Percentiles rank a stretch among this genome's conserved stretches.
Evolutionary conservation across 2,888 invertebrate species (phyloP).

Genomic region (Pediacus dermestoides): DNA sequence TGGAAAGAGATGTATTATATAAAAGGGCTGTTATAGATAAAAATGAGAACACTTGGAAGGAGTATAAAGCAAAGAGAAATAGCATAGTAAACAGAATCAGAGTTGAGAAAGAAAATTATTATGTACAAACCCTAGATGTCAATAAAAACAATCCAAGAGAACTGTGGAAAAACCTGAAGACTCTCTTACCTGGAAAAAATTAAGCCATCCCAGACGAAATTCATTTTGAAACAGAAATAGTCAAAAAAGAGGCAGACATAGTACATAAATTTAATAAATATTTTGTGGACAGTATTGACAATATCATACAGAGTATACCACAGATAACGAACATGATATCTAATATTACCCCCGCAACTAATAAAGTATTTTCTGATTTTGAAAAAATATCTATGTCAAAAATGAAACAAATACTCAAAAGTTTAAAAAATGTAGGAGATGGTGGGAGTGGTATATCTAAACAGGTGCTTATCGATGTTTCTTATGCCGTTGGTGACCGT

Average conservation of each 20-base stretch:
- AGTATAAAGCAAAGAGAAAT: neutral
- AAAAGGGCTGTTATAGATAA: too few species aligned
- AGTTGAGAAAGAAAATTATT: neutral
- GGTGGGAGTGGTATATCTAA: too few species aligned
- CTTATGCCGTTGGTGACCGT: too few species aligned
- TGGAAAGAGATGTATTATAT: neutral
- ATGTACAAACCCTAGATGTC: neutral
- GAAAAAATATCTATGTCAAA: too few species aligned
- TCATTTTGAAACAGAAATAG: neutral
- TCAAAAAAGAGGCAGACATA: neutral
- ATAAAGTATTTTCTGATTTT: too few species aligned
- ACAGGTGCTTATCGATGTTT: too few species aligned
- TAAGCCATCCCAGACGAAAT: neutral
- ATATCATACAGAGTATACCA: too few species aligned
- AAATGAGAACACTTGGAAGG: too few species aligned
- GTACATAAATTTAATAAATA: constrained; percentile 1
- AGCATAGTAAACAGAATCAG: neutral
- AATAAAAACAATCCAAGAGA: constrained; percentile 2
- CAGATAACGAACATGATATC: too few species aligned
- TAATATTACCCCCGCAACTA: too few species aligned
- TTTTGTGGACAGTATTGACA: constrained; percentile 1
- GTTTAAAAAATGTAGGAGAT: too few species aligned
- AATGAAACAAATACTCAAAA: too few species aligned
- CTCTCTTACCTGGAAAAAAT: neutral
- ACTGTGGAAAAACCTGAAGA: neutral